Evolutionary conservation across 2,113 vertebrate genomes (phyloP).

Genomic region (Cichladusa arquata): DNA sequence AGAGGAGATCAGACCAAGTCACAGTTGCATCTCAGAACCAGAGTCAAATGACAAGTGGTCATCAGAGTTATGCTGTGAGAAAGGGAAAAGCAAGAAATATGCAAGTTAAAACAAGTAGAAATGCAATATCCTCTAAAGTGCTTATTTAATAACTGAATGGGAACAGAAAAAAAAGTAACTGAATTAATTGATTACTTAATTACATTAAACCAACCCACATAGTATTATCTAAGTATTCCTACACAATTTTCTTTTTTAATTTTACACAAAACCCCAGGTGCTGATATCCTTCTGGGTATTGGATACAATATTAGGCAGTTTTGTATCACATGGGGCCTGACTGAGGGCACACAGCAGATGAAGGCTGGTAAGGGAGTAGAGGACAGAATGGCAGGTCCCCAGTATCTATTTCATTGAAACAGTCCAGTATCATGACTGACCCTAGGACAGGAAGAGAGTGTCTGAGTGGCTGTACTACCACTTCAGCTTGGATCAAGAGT

Average conservation of each 20-base stretch:
- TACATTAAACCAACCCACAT: neutral
- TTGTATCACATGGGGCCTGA: neutral
- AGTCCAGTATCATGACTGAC: neutral
- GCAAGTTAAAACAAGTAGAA: neutral
- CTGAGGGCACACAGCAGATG: neutral
- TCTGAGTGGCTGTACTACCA: neutral
- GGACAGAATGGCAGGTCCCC: neutral
- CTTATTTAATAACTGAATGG: neutral
- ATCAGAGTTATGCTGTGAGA: fast-evolving
- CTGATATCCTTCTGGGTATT: neutral
- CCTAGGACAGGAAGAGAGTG: neutral
- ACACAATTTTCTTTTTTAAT: neutral
- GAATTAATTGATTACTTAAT: neutral
- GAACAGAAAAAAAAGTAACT: neutral
- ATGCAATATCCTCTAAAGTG: neutral
- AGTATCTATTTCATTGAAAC: neutral
- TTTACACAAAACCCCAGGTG: neutral
- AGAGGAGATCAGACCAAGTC: neutral
- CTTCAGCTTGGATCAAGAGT: neutral
- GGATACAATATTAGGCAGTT: neutral
- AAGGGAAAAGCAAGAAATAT: neutral
- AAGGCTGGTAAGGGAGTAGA: neutral
- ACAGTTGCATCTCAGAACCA: neutral
- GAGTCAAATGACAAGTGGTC: neutral
- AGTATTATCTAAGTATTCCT: neutral